These are phyloP conservation scores for Saguinus midas DNA, from an alignment of 2,113 vertebrate genomes.

Conservation along the genomic window DNA sequence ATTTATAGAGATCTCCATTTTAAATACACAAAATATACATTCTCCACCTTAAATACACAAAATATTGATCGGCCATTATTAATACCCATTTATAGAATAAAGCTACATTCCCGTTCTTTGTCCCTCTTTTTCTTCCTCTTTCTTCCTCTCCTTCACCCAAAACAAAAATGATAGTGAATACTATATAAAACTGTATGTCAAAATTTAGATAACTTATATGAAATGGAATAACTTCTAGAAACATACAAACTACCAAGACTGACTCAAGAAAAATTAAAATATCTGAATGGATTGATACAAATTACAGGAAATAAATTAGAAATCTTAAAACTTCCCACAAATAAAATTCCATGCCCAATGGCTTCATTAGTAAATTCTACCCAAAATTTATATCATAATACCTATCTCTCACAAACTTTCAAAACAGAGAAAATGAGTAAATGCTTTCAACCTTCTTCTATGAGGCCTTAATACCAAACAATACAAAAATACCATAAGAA, in stretches of 20 bases:
- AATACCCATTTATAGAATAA: too few relatives aligned
- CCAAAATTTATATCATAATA: neutral
- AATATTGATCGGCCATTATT: too few relatives aligned
- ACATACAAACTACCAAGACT: neutral
- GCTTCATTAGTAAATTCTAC: neutral
- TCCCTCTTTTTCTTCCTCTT: too few relatives aligned
- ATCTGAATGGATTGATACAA: neutral
- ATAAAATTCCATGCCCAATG: neutral
- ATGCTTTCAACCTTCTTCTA: neutral
- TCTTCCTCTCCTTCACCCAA: too few relatives aligned
- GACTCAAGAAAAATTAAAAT: neutral
- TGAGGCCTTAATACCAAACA: neutral
- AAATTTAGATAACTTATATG: neutral
- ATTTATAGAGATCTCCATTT: too few relatives aligned
- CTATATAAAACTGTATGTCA: neutral
- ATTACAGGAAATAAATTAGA: neutral
- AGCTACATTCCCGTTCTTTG: too few relatives aligned
- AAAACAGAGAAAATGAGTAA: neutral
- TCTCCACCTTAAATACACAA: too few relatives aligned
- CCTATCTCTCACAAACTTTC: neutral
- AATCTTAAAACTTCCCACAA: neutral
- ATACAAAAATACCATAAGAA: neutral
- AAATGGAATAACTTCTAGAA: neutral
- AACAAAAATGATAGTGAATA: neutral
- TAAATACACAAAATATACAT: too few relatives aligned